Conservation (phyloP, 1,140 invertebrate genomes). For the Listronotus oregonensis region DNA sequence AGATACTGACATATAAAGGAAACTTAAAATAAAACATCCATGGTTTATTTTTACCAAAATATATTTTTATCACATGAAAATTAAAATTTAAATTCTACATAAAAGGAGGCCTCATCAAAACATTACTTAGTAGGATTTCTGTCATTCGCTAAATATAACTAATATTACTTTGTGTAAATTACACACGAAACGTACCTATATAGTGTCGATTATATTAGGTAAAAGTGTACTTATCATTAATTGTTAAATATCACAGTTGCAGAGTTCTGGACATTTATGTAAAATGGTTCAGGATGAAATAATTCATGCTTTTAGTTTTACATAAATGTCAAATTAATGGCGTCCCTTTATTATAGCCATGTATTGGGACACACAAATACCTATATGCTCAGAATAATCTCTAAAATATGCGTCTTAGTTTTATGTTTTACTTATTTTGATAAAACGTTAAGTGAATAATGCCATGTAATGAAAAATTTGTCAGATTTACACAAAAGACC, state of each 20-base stretch:
- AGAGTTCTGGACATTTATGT: slow-evolving; percentile 25
- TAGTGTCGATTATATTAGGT: slow-evolving; percentile 48
- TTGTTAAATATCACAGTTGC: slow-evolving; percentile 42
- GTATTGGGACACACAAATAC: neutral
- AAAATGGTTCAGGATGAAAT: slow-evolving; percentile 12
- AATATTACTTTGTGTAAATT: slow-evolving; percentile 46
- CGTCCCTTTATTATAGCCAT: slow-evolving; percentile 5
- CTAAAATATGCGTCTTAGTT: neutral
- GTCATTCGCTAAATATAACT: slow-evolving; percentile 30
- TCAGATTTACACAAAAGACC: too few species aligned
- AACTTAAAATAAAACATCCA: slow-evolving; percentile 46
- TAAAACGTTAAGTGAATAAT: neutral
- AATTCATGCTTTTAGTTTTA: neutral
- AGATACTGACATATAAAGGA: slow-evolving; percentile 40
- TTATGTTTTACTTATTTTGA: neutral
- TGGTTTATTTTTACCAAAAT: slow-evolving; percentile 48
- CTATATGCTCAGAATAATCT: slow-evolving; percentile 6
- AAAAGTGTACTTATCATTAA: slow-evolving; percentile 44
- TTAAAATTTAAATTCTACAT: slow-evolving; percentile 38
- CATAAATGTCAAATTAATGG: slow-evolving; percentile 3
- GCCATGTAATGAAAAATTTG: slow-evolving; percentile 7
- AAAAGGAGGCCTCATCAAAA: slow-evolving; percentile 48
- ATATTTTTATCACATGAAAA: slow-evolving; percentile 50
- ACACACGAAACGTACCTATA: slow-evolving; percentile 47
- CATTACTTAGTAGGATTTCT: slow-evolving; percentile 34